A percentile compares a stretch with the other conserved stretches of the same genome.
Evolutionary conservation across 92 coral and sea anemone species (phyloP).

Genomic region (Bergia sp.): DNA sequence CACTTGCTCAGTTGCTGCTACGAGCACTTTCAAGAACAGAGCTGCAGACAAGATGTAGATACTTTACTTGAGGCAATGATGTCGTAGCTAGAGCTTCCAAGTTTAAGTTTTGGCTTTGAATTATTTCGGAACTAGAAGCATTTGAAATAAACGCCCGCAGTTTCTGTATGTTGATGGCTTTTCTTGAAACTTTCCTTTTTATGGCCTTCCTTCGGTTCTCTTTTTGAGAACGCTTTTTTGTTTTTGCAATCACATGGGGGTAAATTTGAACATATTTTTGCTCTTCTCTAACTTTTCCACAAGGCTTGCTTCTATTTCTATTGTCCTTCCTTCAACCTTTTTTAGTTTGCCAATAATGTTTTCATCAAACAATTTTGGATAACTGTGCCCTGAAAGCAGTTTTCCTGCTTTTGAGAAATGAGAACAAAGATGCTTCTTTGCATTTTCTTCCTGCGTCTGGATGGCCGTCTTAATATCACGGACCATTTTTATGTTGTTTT

Average conservation of each 20-base stretch:
- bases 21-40: no score
- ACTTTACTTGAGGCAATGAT: no score
- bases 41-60: no score
- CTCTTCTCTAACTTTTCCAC: slow-evolving; percentile 43
- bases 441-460: slow-evolving; percentile 56
- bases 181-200: slow-evolving; percentile 46
- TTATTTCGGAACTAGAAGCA: slow-evolving; percentile 49
- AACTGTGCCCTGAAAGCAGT: slow-evolving; percentile 43
- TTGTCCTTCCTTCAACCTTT: slow-evolving; percentile 33
- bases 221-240: slow-evolving; percentile 50
- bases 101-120: slow-evolving; percentile 43
- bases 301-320: slow-evolving; percentile 43
- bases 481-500: slow-evolving; percentile 45
- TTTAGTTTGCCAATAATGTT: slow-evolving; percentile 45
- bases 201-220: slow-evolving; percentile 47
- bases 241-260: slow-evolving; percentile 35
- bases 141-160: slow-evolving; percentile 50
- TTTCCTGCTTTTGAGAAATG: slow-evolving; percentile 49
- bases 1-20: no score
- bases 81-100: no score
- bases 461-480: slow-evolving; percentile 36
- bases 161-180: slow-evolving; percentile 39
- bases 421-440: slow-evolving; percentile 39
- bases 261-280: slow-evolving; percentile 42
- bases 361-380: slow-evolving; percentile 34